Evolutionary conservation across 2,888 invertebrate genomes (phyloP).

Genomic region (Chloroclysta siterata): DNA sequence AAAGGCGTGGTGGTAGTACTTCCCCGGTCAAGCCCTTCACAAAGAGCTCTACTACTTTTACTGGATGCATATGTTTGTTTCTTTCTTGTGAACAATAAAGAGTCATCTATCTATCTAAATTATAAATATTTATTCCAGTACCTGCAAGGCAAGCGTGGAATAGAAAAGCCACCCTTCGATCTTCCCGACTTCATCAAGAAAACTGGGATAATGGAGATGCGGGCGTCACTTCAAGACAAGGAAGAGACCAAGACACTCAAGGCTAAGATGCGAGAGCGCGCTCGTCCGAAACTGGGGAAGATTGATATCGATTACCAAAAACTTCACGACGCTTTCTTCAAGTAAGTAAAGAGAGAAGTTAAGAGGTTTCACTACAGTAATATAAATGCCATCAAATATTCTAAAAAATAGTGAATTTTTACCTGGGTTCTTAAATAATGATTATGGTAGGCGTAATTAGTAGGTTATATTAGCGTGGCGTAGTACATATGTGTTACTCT

Average conservation of each 20-base stretch:
- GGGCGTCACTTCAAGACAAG: constrained; percentile 98
- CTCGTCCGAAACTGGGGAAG: constrained; percentile 98
- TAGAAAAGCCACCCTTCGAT: constrained; percentile 99
- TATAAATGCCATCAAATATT: too few relatives aligned
- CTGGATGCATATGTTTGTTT: too few relatives aligned
- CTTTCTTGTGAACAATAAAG: too few relatives aligned
- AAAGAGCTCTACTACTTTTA: too few relatives aligned
- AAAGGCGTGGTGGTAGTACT: too few relatives aligned
- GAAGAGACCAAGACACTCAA: constrained; percentile 97
- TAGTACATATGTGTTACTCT: too few relatives aligned
- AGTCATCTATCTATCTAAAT: too few relatives aligned
- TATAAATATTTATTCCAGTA: constrained; percentile 75
- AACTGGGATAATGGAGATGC: constrained; percentile 99
- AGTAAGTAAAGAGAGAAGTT: constrained; percentile 68
- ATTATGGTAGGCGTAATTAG: too few relatives aligned
- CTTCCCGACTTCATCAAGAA: constrained; percentile 99
- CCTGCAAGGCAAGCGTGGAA: constrained; percentile 98
- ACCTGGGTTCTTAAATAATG: too few relatives aligned
- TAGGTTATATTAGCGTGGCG: too few relatives aligned
- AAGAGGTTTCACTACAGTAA: background rate
- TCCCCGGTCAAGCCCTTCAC: too few relatives aligned
- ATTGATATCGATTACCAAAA: constrained; percentile 99
- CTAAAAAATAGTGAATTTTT: too few relatives aligned
- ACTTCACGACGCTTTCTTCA: constrained; percentile 99
- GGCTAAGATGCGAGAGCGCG: constrained; percentile 98